Base-by-base conservation (phyloP, 2,888 invertebrate genomes). In the Argyra leucocephala region DNA sequence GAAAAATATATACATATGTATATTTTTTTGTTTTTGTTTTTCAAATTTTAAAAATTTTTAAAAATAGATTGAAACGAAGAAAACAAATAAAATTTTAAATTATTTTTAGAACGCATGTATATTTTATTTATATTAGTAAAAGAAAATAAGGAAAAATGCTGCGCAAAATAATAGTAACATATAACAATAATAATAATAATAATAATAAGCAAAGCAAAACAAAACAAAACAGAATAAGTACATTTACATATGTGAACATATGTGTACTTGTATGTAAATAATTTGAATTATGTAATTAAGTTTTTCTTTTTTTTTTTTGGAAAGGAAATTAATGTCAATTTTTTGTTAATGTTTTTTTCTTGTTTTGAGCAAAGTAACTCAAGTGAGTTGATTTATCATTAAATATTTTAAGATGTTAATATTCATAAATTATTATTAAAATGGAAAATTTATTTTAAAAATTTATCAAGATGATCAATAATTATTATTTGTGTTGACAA, bases 81-180 rank as follows among this genome's bases (percentile, higher is more conserved):
- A 37, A 48, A 48, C 48, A 48, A 48, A 48, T 48, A n/a, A 48
- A 48, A 48, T 15, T 48, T 48, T 48, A 31, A 31, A 31, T 18
- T 48, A 48, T 48, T 48, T 48, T 48, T 48, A 48, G 48, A 48
- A 18, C 15, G 18, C 12, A 48, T 48, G 48, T 48, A 15, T 48
- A 15, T 48, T 48, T 48, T 48, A 18, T n/a, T n/a, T n/a, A n/a
- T 48, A 48, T 12, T 48, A 48, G 48, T 48, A 48, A n/a, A 18
- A 48, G 18, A 48, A 48, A 48, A 48, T 48, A 48, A 18, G 48
- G 18, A 48, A 48, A 48, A 48, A 48, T 48, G 15, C 48, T 48
- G 48, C 48, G 48, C 48, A 48, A 48, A 48, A 48, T 31, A 48
- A n/a, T n/a, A n/a, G n/a, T n/a, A n/a, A n/a, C n/a, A n/a, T n/a